These are phyloP conservation scores for Brenthis ino DNA, from an alignment of 2,888 invertebrate genomes.

Conservation along the genomic window DNA sequence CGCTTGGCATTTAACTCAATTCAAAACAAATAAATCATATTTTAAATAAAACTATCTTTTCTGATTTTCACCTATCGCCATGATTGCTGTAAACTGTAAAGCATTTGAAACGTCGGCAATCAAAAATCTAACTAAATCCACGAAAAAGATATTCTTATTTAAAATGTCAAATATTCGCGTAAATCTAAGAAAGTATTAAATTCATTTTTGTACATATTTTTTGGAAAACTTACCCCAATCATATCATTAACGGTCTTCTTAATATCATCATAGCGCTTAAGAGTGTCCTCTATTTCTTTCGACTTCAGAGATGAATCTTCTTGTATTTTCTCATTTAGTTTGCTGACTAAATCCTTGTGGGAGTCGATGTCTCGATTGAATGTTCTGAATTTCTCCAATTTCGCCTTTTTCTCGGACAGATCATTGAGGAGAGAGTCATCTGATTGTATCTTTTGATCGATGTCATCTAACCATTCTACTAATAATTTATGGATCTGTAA, in stretches of 20 bases:
- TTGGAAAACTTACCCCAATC: slow-evolving; percentile 80
- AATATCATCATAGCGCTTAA: slow-evolving; percentile 87
- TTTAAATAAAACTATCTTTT: too few relatives aligned
- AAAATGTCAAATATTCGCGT: too few relatives aligned
- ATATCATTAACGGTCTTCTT: slow-evolving; percentile 85
- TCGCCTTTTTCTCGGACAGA: slow-evolving; percentile 94
- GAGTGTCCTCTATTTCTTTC: slow-evolving; percentile 86
- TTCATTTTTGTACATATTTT: background rate
- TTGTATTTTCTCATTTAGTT: slow-evolving; percentile 87
- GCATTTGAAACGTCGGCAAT: too few relatives aligned
- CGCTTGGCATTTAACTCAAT: too few relatives aligned
- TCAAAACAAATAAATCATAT: too few relatives aligned
- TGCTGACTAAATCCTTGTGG: slow-evolving; percentile 89
- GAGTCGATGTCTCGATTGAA: slow-evolving; percentile 91
- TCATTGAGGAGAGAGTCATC: slow-evolving; percentile 90
- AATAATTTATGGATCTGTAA: slow-evolving; percentile 86
- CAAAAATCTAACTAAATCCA: too few relatives aligned
- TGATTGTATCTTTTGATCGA: slow-evolving; percentile 90
- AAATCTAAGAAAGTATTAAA: background rate
- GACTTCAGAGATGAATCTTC: slow-evolving; percentile 86
- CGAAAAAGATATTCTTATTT: too few relatives aligned
- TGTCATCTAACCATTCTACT: slow-evolving; percentile 93
- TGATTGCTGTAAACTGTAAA: too few relatives aligned
- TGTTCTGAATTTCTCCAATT: slow-evolving; percentile 92
- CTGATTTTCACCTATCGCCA: too few relatives aligned